Conservation (phyloP, 2,888 invertebrate genomes). For the Lasioglossum leucozonium region DNA sequence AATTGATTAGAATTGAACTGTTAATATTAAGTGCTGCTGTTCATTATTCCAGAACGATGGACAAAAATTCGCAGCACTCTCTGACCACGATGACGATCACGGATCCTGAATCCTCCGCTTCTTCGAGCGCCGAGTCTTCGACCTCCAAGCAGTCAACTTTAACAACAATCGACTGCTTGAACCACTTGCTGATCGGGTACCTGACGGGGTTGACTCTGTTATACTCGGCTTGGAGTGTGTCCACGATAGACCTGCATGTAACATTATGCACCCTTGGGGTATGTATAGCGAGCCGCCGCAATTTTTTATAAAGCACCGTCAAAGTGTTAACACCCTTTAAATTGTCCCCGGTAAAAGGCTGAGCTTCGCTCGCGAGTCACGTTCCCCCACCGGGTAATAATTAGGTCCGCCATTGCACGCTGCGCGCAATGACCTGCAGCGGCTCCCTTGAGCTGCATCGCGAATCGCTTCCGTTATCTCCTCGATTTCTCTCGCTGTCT, state of each 20-base stretch:
- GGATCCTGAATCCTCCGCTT: not conserved
- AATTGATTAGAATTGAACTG: not conserved
- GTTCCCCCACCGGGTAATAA: not conserved
- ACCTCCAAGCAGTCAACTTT: not conserved
- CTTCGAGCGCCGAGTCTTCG: not conserved
- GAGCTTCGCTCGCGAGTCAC: slow-evolving; percentile 7
- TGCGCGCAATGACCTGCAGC: not conserved
- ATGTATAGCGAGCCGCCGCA: slow-evolving; percentile 27
- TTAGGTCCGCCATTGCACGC: slow-evolving; percentile 2
- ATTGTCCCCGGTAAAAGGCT: not conserved
- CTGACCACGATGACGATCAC: not conserved
- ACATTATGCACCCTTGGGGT: slow-evolving; percentile 70
- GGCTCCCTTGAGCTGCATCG: not conserved
- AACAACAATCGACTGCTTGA: slow-evolving; percentile 47
- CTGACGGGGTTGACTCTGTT: slow-evolving; percentile 67
- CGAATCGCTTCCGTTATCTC: not conserved
- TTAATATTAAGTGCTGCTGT: not conserved
- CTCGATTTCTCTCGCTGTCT: not conserved
- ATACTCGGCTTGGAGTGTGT: slow-evolving; percentile 44
- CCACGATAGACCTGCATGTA: slow-evolving; percentile 59
- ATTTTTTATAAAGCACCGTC: not conserved
- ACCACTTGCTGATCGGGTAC: slow-evolving; percentile 67
- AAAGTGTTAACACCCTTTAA: not conserved
- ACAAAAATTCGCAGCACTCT: not conserved
- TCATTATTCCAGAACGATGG: slow-evolving; percentile 15